Evolutionary conservation across 2,113 vertebrate genomes (phyloP).

Genomic region (Mustela nigripes): DNA sequence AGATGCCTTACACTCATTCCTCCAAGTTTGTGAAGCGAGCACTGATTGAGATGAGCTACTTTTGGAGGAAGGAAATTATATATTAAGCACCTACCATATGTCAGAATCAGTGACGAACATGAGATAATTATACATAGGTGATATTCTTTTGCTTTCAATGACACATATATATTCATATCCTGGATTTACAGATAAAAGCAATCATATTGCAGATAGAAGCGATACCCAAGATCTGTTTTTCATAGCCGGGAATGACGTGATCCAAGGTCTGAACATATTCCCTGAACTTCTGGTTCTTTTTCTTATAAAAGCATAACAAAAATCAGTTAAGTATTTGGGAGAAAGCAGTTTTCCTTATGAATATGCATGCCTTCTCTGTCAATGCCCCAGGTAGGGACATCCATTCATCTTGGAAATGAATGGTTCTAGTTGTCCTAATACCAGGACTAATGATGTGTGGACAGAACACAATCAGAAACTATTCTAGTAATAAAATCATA

Average conservation of each 20-base stretch:
- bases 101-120: too few relatives aligned
- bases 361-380: neutral
- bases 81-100: fast-evolving
- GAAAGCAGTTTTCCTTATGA: neutral
- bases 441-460: conserved; percentile 52
- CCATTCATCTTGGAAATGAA: conserved; percentile 65
- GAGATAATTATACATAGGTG: neutral
- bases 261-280: neutral
- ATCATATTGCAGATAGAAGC: neutral
- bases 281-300: neutral
- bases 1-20: neutral
- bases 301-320: neutral
- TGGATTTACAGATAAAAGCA: neutral
- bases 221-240: neutral
- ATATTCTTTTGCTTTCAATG: neutral
- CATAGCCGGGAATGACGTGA: neutral
- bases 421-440: conserved; percentile 1
- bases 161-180: neutral
- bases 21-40: neutral
- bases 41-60: neutral
- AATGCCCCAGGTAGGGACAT: neutral
- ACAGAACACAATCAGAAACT: conserved; percentile 19
- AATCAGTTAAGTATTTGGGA: neutral
- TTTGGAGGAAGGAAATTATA: neutral
- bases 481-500: conserved; percentile 32